Evolutionary conservation across 2,113 vertebrate species (phyloP).

Genomic region (Amia ocellicauda): DNA sequence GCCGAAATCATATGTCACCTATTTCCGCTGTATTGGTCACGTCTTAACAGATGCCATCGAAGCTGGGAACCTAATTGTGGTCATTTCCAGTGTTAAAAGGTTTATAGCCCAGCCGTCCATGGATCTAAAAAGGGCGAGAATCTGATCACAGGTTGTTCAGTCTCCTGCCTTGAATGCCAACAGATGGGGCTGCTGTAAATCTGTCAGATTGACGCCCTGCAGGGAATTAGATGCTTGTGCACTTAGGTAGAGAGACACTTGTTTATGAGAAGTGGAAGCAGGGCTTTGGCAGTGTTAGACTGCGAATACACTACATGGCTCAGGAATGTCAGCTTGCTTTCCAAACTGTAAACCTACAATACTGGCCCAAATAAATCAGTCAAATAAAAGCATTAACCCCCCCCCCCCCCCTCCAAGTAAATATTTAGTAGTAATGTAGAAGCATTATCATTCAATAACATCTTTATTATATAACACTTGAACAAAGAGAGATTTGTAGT

Average conservation of each 20-base stretch:
- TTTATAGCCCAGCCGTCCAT: conserved; percentile 3
- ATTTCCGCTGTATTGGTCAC: conserved; percentile 1
- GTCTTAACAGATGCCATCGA: conserved; percentile 1
- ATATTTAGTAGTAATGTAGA: too few relatives aligned
- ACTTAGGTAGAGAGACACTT: conserved; percentile 19
- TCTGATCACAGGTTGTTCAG: conserved; percentile 26
- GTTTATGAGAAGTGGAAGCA: conserved; percentile 18
- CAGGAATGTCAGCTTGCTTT: conserved; percentile 6
- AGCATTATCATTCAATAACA: too few relatives aligned
- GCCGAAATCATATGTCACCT: background rate
- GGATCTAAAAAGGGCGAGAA: conserved; percentile 37
- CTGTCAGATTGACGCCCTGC: conserved; percentile 39
- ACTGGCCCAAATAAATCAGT: background rate
- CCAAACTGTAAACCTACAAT: background rate
- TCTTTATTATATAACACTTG: too few relatives aligned
- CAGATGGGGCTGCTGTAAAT: conserved; percentile 53
- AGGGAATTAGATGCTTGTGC: conserved; percentile 26
- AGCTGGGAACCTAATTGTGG: background rate
- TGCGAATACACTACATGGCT: background rate
- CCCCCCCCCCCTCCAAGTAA: too few relatives aligned
- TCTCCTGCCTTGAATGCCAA: conserved; percentile 19
- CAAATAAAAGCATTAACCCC: too few relatives aligned
- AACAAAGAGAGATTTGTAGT: too few relatives aligned
- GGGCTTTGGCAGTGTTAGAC: background rate
- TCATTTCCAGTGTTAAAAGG: background rate